Base-by-base conservation (phyloP, 2,797 vertebrate genomes). In the Cephalopachus bancanus region DNA sequence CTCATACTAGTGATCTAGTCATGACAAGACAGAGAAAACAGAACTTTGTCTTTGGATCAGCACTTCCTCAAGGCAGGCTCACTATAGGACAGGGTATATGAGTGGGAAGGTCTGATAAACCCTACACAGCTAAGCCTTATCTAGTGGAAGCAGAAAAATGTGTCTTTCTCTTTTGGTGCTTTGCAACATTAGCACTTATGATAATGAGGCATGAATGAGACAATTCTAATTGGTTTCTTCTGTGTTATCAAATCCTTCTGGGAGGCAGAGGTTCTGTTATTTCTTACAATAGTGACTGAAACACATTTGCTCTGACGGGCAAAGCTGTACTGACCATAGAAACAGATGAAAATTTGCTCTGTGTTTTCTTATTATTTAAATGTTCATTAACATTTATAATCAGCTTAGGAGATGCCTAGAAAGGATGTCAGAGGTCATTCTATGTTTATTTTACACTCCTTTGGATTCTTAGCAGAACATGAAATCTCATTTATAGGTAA, bases 391-490 rank as follows among this genome's bases (percentile, higher is more conserved):
- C 55, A n/a, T 65, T 84, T 74, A 57, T 51, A 59, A 74, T 65
- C 71, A 91, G 64, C 30, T 53, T 76, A 96, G 60, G 85, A 84
- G 85, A 62, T n/a, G 37, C 59, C 74, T 71, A 91, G 76, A 84
- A 96, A 93, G 62, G 49, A 78, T 75, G 10, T 44, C 14, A 96
- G 30, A 67, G 8, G 44, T 86, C 53, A 51, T 49, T 90, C 20
- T 91, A 19, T 92, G 19, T 89, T 93, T 57, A 51, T 90, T 69
- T 90, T 65, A 33, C 4, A 44, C 59, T 62, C 28, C 44, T 81
- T 90, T 71, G 37, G 10, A 53, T 62, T 93, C 91, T 88, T 83
- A 83, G 55, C 37, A 81, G 53, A 85, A 67, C 93, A 33, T 79
- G 62, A 74, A 91, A 65, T 60, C 80, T 67, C 51, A 74, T 33